Conservation (phyloP, 2,797 vertebrate species). For the Pteropus rufus region DNA sequence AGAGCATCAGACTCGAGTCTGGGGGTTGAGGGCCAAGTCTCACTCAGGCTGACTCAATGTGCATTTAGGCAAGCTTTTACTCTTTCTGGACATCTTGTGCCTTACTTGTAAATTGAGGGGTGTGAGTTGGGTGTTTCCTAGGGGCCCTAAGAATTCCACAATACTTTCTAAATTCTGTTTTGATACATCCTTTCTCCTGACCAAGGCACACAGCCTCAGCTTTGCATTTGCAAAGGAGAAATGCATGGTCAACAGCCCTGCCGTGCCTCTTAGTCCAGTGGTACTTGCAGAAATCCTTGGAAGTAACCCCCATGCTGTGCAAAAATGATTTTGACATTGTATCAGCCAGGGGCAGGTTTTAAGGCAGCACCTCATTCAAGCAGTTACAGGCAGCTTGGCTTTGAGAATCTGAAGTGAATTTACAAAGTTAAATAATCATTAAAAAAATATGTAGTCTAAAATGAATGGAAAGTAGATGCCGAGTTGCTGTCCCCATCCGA, state of each 20-base stretch:
- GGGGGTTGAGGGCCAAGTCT: not conserved
- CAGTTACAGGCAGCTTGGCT: not conserved
- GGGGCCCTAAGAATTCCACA: not conserved
- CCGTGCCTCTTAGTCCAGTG: not conserved
- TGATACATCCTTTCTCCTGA: not conserved
- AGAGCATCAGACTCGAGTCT: not conserved
- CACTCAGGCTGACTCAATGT: not conserved
- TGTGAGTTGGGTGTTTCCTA: constrained; percentile 23
- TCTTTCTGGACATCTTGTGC: constrained; percentile 2
- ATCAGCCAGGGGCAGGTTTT: not conserved
- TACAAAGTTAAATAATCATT: not conserved
- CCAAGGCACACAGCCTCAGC: not conserved
- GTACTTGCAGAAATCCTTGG: not conserved
- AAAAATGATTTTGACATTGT: not conserved
- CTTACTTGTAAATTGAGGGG: constrained; percentile 22
- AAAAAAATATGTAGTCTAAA: not conserved
- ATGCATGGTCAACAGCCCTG: not conserved
- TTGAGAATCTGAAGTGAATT: not conserved
- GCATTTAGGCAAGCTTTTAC: not conserved
- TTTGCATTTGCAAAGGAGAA: constrained; percentile 25
- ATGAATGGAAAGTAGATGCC: not conserved
- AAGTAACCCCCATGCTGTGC: not conserved
- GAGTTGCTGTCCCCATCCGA: not conserved
- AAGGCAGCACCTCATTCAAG: not conserved
- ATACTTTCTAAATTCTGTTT: not conserved